Evolutionary conservation across 2,888 invertebrate species (phyloP).

Genomic region (Linnaemya tessellans): DNA sequence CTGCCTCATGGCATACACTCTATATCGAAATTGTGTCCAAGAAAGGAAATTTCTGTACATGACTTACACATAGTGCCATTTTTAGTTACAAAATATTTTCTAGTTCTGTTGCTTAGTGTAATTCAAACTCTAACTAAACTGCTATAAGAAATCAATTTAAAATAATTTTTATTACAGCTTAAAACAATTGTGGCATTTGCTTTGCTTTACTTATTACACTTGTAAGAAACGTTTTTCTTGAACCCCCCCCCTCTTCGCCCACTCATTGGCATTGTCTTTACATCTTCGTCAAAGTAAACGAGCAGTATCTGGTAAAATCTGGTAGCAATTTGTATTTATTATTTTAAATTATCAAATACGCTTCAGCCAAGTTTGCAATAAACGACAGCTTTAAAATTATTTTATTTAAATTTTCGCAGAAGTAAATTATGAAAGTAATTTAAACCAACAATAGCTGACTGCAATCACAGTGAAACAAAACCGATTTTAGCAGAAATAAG

Average conservation of each 20-base stretch:
- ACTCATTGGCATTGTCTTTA: neutral
- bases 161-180: neutral
- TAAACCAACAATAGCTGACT: neutral
- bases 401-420: neutral
- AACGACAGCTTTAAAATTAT: neutral
- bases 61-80: too few relatives aligned
- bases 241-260: neutral
- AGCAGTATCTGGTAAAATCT: conserved; percentile 8
- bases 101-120: too few relatives aligned
- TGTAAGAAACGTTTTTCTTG: neutral
- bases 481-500: neutral
- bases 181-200: neutral
- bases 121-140: neutral
- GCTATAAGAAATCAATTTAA: neutral
- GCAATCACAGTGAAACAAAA: neutral
- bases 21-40: too few relatives aligned
- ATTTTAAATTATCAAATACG: conserved; percentile 37
- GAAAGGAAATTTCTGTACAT: too few relatives aligned
- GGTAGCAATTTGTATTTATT: conserved; percentile 36
- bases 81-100: too few relatives aligned
- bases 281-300: neutral
- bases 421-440: neutral
- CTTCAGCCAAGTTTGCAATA: neutral
- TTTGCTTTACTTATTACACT: neutral
- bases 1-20: too few relatives aligned